Percentiles rank a stretch among this genome's conserved stretches.
These are phyloP conservation scores for Chaenocephalus aceratus DNA, from an alignment of 2,113 vertebrate species.

Conservation along the genomic window DNA sequence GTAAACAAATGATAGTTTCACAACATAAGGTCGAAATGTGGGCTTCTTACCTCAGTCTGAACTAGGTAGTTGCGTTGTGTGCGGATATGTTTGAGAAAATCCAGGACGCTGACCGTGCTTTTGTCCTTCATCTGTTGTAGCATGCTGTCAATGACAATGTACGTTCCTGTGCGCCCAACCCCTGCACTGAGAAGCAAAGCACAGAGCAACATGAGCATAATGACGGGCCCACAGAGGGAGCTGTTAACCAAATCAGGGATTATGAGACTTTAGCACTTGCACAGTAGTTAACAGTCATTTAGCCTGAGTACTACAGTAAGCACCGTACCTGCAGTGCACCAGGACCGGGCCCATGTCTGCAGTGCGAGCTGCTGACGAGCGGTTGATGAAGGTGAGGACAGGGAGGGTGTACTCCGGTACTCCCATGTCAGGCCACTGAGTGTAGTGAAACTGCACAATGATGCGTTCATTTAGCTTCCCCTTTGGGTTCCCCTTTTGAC, in stretches of 20 bases:
- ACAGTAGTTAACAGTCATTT: conserved; percentile 20
- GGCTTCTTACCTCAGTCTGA: conserved; percentile 95
- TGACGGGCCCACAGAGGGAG: conserved; percentile 2
- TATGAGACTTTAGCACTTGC: conserved; percentile 6
- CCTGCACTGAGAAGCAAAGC: conserved; percentile 87
- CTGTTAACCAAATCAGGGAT: conserved; percentile 42
- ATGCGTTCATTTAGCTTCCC: conserved; percentile 92
- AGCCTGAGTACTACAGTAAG: conserved; percentile 3
- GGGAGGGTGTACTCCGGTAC: conserved; percentile 97
- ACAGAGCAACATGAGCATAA: conserved; percentile 46
- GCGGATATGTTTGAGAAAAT: conserved; percentile 99
- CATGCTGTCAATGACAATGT: conserved; percentile 99
- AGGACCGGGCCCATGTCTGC: conserved; percentile 92
- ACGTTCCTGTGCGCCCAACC: conserved; percentile 97
- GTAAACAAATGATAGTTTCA: conserved; percentile 24
- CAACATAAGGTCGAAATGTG: conserved; percentile 1
- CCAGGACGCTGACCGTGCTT: conserved; percentile 98
- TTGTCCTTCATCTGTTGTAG: conserved; percentile 99
- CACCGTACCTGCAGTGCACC: conserved; percentile 95
- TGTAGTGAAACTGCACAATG: conserved; percentile 97
- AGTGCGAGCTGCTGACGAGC: conserved; percentile 90
- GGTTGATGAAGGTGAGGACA: conserved; percentile 95
- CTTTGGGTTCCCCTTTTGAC: conserved; percentile 94
- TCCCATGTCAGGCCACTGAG: conserved; percentile 99
- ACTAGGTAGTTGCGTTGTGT: conserved; percentile 99